Base-by-base conservation (phyloP, 1,140 invertebrate genomes). In the Zaprionus taronus region DNA sequence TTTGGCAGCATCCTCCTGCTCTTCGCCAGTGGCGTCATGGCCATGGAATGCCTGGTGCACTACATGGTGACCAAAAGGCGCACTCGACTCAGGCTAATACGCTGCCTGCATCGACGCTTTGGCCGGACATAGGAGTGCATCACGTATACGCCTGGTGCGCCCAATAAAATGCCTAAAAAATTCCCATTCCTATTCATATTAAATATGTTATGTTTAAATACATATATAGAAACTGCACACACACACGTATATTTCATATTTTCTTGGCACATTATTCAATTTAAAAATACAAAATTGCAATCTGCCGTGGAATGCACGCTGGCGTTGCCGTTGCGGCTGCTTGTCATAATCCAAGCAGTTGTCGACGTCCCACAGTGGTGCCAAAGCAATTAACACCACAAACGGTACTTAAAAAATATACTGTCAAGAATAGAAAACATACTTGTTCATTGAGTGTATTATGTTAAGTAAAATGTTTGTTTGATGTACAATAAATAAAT, bases 251-350 rank as follows among this genome's bases (percentile, higher is more conserved):
- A 55, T 80, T 80, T 78, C 60, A 72, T 71, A 72, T 82, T 80
- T 87, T 91, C 80, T 91, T 91, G 89, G 89, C 89, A 91, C 89
- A 91, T 82, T 82, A 91, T 91, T 87, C 77, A 75, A 87, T 87
- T 91, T 91, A 91, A 87, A 91, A 91, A 91, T 91, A 87, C 84
- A 67, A 74, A 79, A 80, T 84, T 91, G 78, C 83, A 81, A 79
- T 90, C 74, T 67, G 71, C 70, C 81, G 85, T 90, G 85, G 85
- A 89, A 89, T 89, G 85, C 85, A 81, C 69, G 60, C 56, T 77
- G 47, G 68, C 74, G 57, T 75, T 76, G 78, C 80, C 78, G 79
- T 76, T 84, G 81, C 83, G 84, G 81, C 85, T 90, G 84, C 77
- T 89, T 87, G 84, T 87, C 84, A 90, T 69, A 73, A 81, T 76